These are phyloP conservation scores for Amblyopsis rosae DNA, from an alignment of 2,113 vertebrate genomes.

Conservation along the genomic window DNA sequence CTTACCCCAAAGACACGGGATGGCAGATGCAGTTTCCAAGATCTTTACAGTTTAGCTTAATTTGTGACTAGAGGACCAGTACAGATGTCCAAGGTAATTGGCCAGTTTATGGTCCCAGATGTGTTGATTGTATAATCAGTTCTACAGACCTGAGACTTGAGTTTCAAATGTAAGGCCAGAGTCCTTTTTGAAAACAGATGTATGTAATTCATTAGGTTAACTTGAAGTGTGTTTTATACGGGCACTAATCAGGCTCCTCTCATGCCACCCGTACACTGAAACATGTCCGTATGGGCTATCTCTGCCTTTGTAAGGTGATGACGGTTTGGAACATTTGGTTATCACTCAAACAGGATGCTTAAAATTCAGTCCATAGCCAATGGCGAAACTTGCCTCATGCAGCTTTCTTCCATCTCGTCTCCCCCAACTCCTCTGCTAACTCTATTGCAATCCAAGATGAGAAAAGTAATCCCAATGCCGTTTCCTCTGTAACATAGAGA, in stretches of 20 bases:
- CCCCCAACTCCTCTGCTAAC: slow-evolving; percentile 55
- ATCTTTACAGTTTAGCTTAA: slow-evolving; percentile 55
- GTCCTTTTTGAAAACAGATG: slow-evolving; percentile 36
- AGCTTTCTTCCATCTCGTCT: slow-evolving; percentile 58
- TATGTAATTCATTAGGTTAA: slow-evolving; percentile 36
- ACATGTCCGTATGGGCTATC: slow-evolving; percentile 34
- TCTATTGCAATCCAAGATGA: slow-evolving; percentile 57
- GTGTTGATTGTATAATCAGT: slow-evolving; percentile 57
- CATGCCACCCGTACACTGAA: slow-evolving; percentile 44
- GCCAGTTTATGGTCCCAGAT: slow-evolving; percentile 53
- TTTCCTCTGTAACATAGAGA: slow-evolving; percentile 60
- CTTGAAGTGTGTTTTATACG: slow-evolving; percentile 8
- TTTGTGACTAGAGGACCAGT: slow-evolving; percentile 46
- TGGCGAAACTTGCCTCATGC: slow-evolving; percentile 46
- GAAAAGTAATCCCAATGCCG: slow-evolving; percentile 53
- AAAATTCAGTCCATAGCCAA: slow-evolving; percentile 65
- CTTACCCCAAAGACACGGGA: slow-evolving; percentile 64
- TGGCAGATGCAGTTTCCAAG: slow-evolving; percentile 46
- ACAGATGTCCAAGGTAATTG: slow-evolving; percentile 54
- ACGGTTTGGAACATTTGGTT: slow-evolving; percentile 18
- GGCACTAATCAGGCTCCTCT: slow-evolving; percentile 6
- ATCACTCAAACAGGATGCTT: slow-evolving; percentile 11
- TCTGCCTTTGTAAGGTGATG: slow-evolving; percentile 27
- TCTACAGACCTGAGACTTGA: slow-evolving; percentile 60
- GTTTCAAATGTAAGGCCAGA: slow-evolving; percentile 37